A percentile compares a stretch with the other conserved stretches of the same genome.
These are phyloP conservation scores for Syngnathus rostellatus DNA, from an alignment of 2,797 vertebrate genomes.

Conservation along the genomic window DNA sequence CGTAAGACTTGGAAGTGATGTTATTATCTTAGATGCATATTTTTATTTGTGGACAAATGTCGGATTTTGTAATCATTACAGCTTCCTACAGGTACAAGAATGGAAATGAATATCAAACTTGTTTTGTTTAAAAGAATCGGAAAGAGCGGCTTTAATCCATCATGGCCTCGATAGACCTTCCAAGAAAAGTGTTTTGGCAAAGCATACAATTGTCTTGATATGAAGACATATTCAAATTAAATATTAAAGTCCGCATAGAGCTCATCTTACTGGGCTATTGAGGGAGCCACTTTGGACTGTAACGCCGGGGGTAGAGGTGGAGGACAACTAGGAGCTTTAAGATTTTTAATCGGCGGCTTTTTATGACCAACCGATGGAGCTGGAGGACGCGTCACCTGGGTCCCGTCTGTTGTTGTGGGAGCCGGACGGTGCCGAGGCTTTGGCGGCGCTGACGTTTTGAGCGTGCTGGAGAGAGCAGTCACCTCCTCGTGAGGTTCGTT, in stretches of 20 bases:
- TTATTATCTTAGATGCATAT: neutral
- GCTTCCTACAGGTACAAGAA: neutral
- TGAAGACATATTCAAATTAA: neutral
- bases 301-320: slow-evolving; percentile 67
- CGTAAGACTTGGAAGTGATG: neutral
- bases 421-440: slow-evolving; percentile 17
- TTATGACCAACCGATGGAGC: slow-evolving; percentile 13
- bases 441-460: slow-evolving; percentile 17
- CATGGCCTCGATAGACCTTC: no score
- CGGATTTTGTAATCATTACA: neutral
- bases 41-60: neutral
- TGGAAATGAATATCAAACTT: neutral
- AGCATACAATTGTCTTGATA: no score
- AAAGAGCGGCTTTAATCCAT: no score
- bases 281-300: slow-evolving; percentile 47
- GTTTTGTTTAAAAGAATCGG: no score
- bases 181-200: no score
- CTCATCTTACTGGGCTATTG: slow-evolving; percentile 40
- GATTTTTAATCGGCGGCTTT: slow-evolving; percentile 45
- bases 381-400: slow-evolving; percentile 7
- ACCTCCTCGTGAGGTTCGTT: slow-evolving; percentile 32
- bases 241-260: neutral
- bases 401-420: slow-evolving; percentile 1
- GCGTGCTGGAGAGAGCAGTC: slow-evolving; percentile 42
- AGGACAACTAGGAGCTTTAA: slow-evolving; percentile 64